A percentile compares a stretch with the other conserved stretches of the same genome.
phyloP scores from a whole-genome alignment of 2,113 vertebrate genomes.

The Ceyx cyanopectus region DNA sequence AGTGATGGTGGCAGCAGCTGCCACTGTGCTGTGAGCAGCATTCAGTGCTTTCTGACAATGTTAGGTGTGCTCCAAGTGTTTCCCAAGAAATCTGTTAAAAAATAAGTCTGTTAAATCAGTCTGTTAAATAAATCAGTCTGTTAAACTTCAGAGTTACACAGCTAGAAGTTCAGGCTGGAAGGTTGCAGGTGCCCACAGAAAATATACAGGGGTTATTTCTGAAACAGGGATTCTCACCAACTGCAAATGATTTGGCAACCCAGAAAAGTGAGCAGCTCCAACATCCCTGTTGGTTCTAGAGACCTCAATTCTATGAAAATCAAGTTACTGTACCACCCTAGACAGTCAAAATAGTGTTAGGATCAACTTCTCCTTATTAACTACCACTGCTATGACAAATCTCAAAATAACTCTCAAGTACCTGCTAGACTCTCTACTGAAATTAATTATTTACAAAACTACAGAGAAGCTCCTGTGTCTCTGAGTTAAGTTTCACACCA shows the following conservation, averaged over 20 bases:
- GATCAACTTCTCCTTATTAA: background rate
- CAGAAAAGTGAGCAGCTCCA: background rate
- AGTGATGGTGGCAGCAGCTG: background rate
- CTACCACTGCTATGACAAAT: background rate
- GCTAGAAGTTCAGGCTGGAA: background rate
- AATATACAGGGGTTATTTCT: background rate
- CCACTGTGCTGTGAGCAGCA: background rate
- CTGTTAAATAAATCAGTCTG: too few species aligned
- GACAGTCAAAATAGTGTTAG: background rate
- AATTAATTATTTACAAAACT: background rate
- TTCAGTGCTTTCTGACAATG: background rate
- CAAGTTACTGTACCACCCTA: background rate
- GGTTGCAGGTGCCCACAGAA: background rate
- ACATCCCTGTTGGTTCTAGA: background rate
- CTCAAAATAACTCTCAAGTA: background rate
- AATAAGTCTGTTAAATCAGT: too few species aligned
- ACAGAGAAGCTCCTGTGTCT: fast-evolving
- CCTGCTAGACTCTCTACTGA: background rate
- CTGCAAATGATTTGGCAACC: background rate
- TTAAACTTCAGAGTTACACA: background rate
- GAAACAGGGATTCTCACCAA: background rate
- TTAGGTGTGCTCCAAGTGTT: background rate
- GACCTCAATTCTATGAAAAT: background rate
- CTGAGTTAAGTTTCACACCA: background rate
- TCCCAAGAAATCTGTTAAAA: background rate